These are phyloP conservation scores for Coturnix japonica DNA, from an alignment of 2,113 vertebrate species.

Conservation along the genomic window DNA sequence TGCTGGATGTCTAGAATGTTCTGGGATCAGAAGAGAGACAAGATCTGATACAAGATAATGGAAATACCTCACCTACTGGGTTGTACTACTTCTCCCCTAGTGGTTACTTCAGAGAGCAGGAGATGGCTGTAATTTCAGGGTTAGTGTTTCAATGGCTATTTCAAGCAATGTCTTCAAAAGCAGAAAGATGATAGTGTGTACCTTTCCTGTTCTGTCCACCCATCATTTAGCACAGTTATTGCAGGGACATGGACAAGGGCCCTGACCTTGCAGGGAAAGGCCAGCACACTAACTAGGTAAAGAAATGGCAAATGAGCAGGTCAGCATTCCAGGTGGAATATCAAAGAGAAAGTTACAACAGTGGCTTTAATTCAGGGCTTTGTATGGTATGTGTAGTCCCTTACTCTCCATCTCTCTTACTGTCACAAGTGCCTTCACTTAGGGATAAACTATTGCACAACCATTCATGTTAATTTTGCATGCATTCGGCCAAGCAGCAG, in stretches of 20 bases:
- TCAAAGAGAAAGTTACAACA: background rate
- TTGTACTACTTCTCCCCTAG: background rate
- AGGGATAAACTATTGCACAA: background rate
- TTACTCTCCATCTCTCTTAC: background rate
- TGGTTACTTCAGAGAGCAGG: background rate
- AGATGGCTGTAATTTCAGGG: background rate
- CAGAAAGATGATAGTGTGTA: background rate
- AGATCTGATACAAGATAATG: background rate
- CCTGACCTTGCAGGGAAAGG: background rate
- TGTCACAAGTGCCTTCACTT: rapidly evolving
- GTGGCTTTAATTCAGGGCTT: background rate
- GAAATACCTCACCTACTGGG: background rate
- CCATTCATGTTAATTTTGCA: too few relatives aligned
- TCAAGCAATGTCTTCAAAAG: background rate
- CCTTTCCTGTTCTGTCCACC: background rate
- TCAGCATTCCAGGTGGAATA: background rate
- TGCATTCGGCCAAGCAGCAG: background rate
- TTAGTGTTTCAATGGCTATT: background rate
- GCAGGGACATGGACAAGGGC: background rate
- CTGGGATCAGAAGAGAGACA: background rate
- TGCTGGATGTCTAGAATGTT: background rate
- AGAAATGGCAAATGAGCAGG: background rate
- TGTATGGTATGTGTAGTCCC: background rate
- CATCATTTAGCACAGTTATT: background rate
- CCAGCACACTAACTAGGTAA: background rate